Conservation (phyloP, 2,113 vertebrate genomes). For the Oncorhynchus gorbuscha region DNA sequence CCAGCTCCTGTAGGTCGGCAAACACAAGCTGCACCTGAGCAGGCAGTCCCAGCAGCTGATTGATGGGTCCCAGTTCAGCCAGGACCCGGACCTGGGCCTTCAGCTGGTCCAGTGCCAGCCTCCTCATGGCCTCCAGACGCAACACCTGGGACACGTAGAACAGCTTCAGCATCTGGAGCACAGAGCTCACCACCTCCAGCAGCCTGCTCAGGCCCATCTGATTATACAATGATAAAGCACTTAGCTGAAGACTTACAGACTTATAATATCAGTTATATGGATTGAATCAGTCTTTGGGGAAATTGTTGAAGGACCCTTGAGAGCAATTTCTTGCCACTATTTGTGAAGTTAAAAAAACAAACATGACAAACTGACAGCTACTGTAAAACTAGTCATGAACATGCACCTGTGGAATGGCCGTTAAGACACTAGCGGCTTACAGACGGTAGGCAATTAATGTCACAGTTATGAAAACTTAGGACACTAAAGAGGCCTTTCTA, state of each 20-base stretch:
- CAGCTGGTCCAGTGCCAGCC: constrained; percentile 15
- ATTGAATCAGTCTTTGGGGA: too few relatives aligned
- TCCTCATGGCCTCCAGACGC: constrained; percentile 43
- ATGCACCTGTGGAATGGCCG: too few relatives aligned
- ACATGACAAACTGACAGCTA: constrained; percentile 31
- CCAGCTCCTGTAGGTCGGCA: constrained; percentile 56
- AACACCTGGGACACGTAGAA: constrained; percentile 51
- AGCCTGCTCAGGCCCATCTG: constrained; percentile 57
- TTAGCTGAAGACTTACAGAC: constrained; percentile 56
- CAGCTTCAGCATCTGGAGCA: constrained; percentile 52
- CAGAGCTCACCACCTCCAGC: constrained; percentile 33
- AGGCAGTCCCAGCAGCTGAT: constrained; percentile 51
- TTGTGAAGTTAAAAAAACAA: constrained; percentile 14
- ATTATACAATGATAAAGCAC: not conserved
- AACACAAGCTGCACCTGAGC: constrained; percentile 45
- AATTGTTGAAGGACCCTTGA: too few relatives aligned
- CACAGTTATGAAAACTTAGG: too few relatives aligned
- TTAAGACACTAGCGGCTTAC: too few relatives aligned
- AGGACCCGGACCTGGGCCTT: constrained; percentile 24
- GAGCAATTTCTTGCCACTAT: too few relatives aligned
- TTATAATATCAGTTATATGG: too few relatives aligned
- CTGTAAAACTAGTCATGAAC: constrained; percentile 7
- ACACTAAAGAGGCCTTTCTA: too few relatives aligned
- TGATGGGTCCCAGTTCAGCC: constrained; percentile 40
- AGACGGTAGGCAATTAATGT: too few relatives aligned